These are phyloP conservation scores for Lasioglossum villosulum DNA, from an alignment of 2,888 invertebrate genomes.

Conservation along the genomic window DNA sequence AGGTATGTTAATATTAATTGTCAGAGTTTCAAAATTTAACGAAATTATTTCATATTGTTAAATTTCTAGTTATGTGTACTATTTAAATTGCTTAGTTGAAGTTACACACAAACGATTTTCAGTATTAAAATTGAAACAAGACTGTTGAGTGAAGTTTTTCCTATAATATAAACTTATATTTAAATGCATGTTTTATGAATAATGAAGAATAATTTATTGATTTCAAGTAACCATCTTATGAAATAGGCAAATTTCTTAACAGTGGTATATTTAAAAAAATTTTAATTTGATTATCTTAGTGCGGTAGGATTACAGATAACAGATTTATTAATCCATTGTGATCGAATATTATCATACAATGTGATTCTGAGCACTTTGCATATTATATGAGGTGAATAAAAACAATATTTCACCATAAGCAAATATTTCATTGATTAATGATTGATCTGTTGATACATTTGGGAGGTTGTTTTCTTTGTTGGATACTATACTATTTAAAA, in stretches of 20 bases:
- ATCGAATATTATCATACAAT: constrained; percentile 75
- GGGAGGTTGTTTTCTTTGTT: constrained; percentile 83
- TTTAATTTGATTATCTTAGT: constrained; percentile 62
- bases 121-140: constrained; percentile 22
- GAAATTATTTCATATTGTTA: constrained; percentile 54
- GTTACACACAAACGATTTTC: constrained; percentile 29
- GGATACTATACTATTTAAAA: constrained; percentile 8
- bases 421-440: constrained; percentile 83
- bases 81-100: constrained; percentile 68
- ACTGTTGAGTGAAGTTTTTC: constrained; percentile 29
- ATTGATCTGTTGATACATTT: constrained; percentile 80
- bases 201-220: constrained; percentile 32
- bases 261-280: constrained; percentile 56
- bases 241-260: constrained; percentile 66
- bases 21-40: constrained; percentile 73
- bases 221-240: constrained; percentile 26
- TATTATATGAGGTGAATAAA: constrained; percentile 84
- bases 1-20: constrained; percentile 89
- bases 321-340: constrained; percentile 71
- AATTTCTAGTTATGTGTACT: constrained; percentile 43
- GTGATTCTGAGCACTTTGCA: constrained; percentile 82
- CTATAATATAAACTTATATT: constrained; percentile 22
- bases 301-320: constrained; percentile 60
- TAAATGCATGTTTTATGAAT: constrained; percentile 42
- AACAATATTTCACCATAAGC: constrained; percentile 81